Percentiles rank a stretch among this genome's conserved stretches.
These are phyloP conservation scores for Serilophus lunatus DNA, from an alignment of 2,113 vertebrate species.

Conservation along the genomic window DNA sequence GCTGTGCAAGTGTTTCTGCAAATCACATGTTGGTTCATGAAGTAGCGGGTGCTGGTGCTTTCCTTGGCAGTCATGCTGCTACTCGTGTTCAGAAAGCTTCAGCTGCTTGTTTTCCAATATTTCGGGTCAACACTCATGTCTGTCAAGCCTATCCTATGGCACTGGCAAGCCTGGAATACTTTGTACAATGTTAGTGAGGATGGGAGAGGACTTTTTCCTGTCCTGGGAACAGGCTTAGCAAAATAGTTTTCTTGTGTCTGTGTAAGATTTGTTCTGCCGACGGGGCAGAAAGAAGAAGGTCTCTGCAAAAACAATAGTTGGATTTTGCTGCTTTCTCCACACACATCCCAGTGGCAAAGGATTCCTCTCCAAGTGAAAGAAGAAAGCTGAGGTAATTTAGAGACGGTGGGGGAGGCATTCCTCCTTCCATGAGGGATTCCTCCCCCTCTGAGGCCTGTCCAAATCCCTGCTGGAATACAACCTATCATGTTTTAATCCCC, in stretches of 20 bases:
- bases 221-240: neutral
- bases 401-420: neutral
- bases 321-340: neutral
- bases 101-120: neutral
- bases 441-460: neutral
- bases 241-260: neutral
- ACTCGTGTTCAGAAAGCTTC: neutral
- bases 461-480: neutral
- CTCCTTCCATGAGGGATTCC: neutral
- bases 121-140: neutral
- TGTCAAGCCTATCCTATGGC: neutral
- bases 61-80: constrained; percentile 10
- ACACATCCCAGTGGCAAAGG: neutral
- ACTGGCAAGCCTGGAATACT: constrained; percentile 34
- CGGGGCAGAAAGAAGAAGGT: neutral
- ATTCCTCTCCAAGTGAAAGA: neutral
- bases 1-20: neutral
- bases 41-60: constrained; percentile 11
- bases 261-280: neutral
- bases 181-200: constrained; percentile 2
- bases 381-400: neutral
- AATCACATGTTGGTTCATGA: neutral
- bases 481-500: neutral
- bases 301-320: neutral
- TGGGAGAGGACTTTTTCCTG: constrained; percentile 17